Conservation (phyloP, 2,113 vertebrate genomes). For the Procavia capensis region DNA sequence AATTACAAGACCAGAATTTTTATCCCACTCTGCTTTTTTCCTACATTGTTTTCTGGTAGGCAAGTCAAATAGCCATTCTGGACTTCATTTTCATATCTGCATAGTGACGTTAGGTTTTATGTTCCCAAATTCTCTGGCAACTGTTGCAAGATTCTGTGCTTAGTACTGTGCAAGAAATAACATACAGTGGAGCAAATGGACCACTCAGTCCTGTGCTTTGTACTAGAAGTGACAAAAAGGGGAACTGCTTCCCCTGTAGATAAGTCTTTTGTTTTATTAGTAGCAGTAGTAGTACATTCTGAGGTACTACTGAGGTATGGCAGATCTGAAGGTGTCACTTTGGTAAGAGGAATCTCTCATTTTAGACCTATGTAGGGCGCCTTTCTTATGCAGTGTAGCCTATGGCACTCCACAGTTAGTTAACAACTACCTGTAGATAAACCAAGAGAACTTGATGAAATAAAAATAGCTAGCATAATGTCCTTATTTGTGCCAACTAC, state of each 20-base stretch:
- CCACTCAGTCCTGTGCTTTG: not conserved
- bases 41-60: not conserved
- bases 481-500: not conserved
- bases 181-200: not conserved
- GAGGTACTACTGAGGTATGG: not conserved
- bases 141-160: not conserved
- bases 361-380: not conserved
- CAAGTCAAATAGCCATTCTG: not conserved
- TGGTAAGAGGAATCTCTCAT: not conserved
- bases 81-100: not conserved
- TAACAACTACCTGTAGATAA: not conserved
- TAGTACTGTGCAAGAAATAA: not conserved
- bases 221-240: not conserved
- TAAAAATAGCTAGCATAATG: not conserved
- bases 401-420: not conserved
- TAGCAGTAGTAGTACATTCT: not conserved
- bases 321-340: not conserved
- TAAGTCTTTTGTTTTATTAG: not conserved
- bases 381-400: not conserved
- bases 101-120: not conserved
- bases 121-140: not conserved
- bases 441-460: not conserved
- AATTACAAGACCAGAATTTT: not conserved
- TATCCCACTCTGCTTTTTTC: not conserved
- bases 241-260: not conserved